Percentiles rank a stretch among this genome's conserved stretches.
Conservation (phyloP, 2,888 invertebrate genomes). For the Drosophila atripex region DNA sequence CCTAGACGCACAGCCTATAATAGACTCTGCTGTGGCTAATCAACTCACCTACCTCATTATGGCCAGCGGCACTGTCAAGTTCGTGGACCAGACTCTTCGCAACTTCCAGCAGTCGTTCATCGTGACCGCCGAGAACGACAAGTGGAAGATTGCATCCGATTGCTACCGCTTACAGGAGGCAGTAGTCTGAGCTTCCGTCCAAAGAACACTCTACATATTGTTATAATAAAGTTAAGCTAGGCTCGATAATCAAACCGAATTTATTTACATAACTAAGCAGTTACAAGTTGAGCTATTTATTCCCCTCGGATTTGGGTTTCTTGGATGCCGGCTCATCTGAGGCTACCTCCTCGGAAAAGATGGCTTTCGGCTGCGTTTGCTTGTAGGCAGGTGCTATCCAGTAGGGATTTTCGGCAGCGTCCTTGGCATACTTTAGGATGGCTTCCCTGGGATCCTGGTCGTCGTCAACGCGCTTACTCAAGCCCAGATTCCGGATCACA, state of each 20-base stretch:
- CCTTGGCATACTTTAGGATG: conserved; percentile 96
- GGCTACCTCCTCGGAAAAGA: conserved; percentile 87
- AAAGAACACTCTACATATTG: not conserved
- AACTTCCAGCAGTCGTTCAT: conserved; percentile 94
- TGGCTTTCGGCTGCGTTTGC: conserved; percentile 93
- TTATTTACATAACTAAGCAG: conserved; percentile 29
- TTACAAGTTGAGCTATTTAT: conserved; percentile 33
- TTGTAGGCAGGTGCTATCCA: conserved; percentile 97
- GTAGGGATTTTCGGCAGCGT: conserved; percentile 97
- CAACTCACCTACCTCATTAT: conserved; percentile 93
- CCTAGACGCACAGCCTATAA: conserved; percentile 94
- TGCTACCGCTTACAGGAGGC: conserved; percentile 91
- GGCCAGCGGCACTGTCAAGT: conserved; percentile 92
- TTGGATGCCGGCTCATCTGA: conserved; percentile 78
- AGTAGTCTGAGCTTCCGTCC: conserved; percentile 9
- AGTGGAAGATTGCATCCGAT: conserved; percentile 97
- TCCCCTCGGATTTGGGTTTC: conserved; percentile 77
- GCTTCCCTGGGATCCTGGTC: conserved; percentile 98
- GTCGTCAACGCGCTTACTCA: conserved; percentile 95
- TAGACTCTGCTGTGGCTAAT: conserved; percentile 89
- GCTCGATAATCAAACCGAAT: conserved; percentile 8
- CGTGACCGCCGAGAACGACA: conserved; percentile 93
- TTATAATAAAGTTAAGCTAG: conserved; percentile 12
- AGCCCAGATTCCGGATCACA: conserved; percentile 96
- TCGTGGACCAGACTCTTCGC: conserved; percentile 86